Base-by-base conservation (phyloP, 2,797 vertebrate species). In the Echeneis naucrates region DNA sequence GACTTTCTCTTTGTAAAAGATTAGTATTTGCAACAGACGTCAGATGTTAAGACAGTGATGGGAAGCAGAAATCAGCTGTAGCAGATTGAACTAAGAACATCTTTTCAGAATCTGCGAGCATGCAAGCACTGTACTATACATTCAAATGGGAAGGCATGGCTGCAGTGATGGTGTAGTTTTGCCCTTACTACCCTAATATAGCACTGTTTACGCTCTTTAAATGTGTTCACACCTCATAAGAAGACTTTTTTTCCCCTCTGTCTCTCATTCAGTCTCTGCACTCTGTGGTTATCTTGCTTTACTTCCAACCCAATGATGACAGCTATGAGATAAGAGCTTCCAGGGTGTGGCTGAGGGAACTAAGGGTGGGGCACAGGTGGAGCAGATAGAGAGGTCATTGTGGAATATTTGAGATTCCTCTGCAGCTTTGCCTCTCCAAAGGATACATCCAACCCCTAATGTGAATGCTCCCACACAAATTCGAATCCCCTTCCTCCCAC, bases 381-480 rank as follows among this genome's bases (percentile, higher is more conserved):
- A 69, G 75, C 45, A 81, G 70, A 78, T 24, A 70, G 67, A 48
- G 35, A 75, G 88, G 85, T 88, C 78, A 87, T 53, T 48, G 44
- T 48, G 80, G 87, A 91, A 95, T 94, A 65, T 89, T 86, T 92
- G 63, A 73, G 80, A 89, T 92, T 93, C 87, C 58, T 88, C 63
- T 45, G 24, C 61, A 75, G 65, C 3, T 2, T 53, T 56, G 40
- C 45, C 17, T 63, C 52, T 23, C 57, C 61, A 35, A 37, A 42
- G 62, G 65, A 78, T 68, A 44, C 44, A 65, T 68, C 60, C 80
- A 76, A 55, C 71, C 65, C 57, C 61, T 57, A 52, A 61, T 21
- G 66, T 65, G n/a, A 19, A 14, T 47, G 57, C 68, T 59, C 71
- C 56, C 21, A 70, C 72, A 44, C 59, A 75, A 37, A 37, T 37